phyloP scores from a whole-genome alignment of 2,888 invertebrate genomes.

The Harpalus rubripes region DNA sequence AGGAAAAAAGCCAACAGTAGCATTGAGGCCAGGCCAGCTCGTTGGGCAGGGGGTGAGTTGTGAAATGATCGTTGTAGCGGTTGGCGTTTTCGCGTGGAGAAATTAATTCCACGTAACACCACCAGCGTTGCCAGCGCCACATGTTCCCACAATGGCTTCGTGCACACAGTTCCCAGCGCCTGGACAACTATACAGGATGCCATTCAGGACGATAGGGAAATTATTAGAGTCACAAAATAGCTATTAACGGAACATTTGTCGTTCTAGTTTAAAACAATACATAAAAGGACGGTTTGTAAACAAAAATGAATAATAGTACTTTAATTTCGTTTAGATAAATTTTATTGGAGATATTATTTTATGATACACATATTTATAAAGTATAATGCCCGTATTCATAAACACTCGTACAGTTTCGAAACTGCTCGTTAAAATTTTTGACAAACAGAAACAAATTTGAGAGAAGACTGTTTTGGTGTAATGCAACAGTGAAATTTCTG shows the following conservation, averaged over 20 bases:
- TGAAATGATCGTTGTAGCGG: slow-evolving; percentile 44
- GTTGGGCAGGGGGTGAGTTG: slow-evolving; percentile 11
- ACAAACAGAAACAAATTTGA: too few relatives aligned
- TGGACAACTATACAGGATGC: slow-evolving; percentile 9
- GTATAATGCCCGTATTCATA: too few relatives aligned
- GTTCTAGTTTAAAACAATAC: too few relatives aligned
- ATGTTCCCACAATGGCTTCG: slow-evolving; percentile 52
- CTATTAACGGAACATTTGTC: neutral
- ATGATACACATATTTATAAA: too few relatives aligned
- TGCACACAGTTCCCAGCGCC: slow-evolving; percentile 35
- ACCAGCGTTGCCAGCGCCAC: slow-evolving; percentile 46
- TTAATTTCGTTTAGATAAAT: too few relatives aligned
- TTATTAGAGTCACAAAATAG: neutral
- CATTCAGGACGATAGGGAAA: neutral
- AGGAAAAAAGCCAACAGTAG: slow-evolving; percentile 42
- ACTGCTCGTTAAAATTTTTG: too few relatives aligned
- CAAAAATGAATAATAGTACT: too few relatives aligned
- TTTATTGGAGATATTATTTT: too few relatives aligned
- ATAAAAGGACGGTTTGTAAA: too few relatives aligned
- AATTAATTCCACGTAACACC: slow-evolving; percentile 58
- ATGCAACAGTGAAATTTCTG: too few relatives aligned
- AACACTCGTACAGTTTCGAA: too few relatives aligned
- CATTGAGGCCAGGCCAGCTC: neutral
- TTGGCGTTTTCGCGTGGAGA: slow-evolving; percentile 59
- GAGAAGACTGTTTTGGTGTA: too few relatives aligned